These are phyloP conservation scores for Drosophila carrolli DNA, from an alignment of 1,140 invertebrate species.

Conservation along the genomic window DNA sequence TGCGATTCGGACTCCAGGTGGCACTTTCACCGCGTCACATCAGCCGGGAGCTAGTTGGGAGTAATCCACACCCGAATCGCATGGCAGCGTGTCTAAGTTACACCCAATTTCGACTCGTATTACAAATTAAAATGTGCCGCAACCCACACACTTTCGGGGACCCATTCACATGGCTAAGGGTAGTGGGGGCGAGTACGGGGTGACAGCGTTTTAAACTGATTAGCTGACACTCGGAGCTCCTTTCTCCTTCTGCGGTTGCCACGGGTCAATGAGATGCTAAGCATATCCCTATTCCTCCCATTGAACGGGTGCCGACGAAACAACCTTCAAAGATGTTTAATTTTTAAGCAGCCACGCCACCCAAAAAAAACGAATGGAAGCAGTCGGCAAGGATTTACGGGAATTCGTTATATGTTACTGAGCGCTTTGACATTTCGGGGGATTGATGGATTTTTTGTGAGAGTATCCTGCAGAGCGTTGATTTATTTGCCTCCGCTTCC, in stretches of 20 bases:
- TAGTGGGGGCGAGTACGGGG: slow-evolving; percentile 25
- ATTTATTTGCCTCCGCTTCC: slow-evolving; percentile 72
- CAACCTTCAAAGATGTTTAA: slow-evolving; percentile 68
- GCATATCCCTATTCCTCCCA: slow-evolving; percentile 59
- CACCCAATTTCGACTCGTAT: slow-evolving; percentile 82
- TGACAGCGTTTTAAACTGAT: slow-evolving; percentile 74
- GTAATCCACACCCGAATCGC: slow-evolving; percentile 72
- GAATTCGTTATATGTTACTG: slow-evolving; percentile 57
- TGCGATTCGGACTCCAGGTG: slow-evolving; percentile 20
- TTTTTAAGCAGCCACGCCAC: slow-evolving; percentile 59
- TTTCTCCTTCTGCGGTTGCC: slow-evolving; percentile 51
- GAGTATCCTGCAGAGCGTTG: slow-evolving; percentile 57
- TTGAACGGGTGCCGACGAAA: slow-evolving; percentile 61
- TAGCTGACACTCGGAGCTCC: slow-evolving; percentile 53
- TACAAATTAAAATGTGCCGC: slow-evolving; percentile 84
- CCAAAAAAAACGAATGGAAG: slow-evolving; percentile 16
- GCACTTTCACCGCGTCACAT: slow-evolving; percentile 22
- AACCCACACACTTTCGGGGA: slow-evolving; percentile 48
- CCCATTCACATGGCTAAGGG: slow-evolving; percentile 12
- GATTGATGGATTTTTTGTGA: slow-evolving; percentile 56
- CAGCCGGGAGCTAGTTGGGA: slow-evolving; percentile 33
- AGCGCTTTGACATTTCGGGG: slow-evolving; percentile 67
- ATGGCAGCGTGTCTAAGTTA: slow-evolving; percentile 70
- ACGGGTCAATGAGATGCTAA: slow-evolving; percentile 82
- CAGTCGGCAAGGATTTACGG: slow-evolving; percentile 56